Conservation (phyloP, 1,140 invertebrate genomes). For the Maniola jurtina region DNA sequence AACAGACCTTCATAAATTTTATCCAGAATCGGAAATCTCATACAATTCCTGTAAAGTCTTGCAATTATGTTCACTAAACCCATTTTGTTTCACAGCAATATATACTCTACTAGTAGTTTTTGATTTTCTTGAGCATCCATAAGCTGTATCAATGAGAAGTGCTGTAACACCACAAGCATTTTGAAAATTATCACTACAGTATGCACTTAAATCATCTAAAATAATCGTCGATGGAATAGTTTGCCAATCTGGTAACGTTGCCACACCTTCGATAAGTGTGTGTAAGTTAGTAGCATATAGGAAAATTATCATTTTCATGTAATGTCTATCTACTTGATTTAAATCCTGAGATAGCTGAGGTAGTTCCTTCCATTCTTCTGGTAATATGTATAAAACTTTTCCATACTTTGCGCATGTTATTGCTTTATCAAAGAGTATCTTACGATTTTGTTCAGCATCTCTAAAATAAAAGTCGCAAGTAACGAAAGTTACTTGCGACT, state of each 20-base stretch:
- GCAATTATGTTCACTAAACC: constrained; percentile 50
- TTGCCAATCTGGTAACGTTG: constrained; percentile 58
- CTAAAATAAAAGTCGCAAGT: constrained; percentile 46
- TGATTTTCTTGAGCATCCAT: constrained; percentile 44
- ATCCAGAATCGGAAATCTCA: not conserved
- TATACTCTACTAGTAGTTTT: constrained; percentile 44
- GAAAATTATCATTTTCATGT: constrained; percentile 71
- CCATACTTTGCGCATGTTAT: constrained; percentile 48
- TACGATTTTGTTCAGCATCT: constrained; percentile 46
- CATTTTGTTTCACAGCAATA: constrained; percentile 48
- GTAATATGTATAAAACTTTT: constrained; percentile 67
- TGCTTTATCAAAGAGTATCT: constrained; percentile 57
- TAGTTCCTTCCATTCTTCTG: constrained; percentile 60
- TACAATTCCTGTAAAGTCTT: constrained; percentile 55
- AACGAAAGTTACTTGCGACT: too few species aligned
- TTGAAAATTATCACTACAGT: constrained; percentile 49
- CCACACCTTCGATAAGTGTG: constrained; percentile 55
- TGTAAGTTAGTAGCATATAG: constrained; percentile 54
- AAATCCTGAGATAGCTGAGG: constrained; percentile 64
- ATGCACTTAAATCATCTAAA: constrained; percentile 59
- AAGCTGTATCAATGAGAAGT: constrained; percentile 47
- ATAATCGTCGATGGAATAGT: constrained; percentile 65
- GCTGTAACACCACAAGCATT: constrained; percentile 59
- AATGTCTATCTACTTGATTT: constrained; percentile 52
- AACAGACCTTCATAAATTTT: not conserved